A percentile compares a stretch with the other conserved stretches of the same genome.
Evolutionary conservation across 2,113 vertebrate genomes (phyloP).

Genomic region (Psittacus erithacus): DNA sequence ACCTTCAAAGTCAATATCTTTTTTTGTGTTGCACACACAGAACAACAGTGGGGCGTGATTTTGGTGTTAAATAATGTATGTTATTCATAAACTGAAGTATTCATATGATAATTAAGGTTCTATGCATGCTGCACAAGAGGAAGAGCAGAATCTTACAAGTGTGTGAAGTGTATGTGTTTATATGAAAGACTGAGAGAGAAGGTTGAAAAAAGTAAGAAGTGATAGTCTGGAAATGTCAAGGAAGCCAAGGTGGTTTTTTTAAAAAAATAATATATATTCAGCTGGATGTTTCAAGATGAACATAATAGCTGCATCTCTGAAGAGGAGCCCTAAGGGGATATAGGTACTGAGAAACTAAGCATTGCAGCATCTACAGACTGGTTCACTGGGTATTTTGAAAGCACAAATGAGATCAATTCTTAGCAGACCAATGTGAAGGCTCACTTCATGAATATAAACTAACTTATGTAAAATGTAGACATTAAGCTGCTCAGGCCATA

Average conservation of each 20-base stretch:
- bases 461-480: neutral
- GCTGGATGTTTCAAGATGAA: neutral
- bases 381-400: neutral
- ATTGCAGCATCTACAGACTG: neutral
- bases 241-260: neutral
- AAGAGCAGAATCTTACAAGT: neutral
- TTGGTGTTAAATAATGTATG: slow-evolving; percentile 57
- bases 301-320: neutral
- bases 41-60: slow-evolving; percentile 35
- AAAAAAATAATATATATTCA: neutral
- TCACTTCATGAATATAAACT: neutral
- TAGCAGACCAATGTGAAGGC: neutral
- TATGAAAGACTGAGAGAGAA: neutral
- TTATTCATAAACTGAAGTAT: slow-evolving; percentile 36
- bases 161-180: neutral
- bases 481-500: neutral
- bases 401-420: neutral
- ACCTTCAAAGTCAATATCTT: slow-evolving; percentile 46
- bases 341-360: neutral
- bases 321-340: neutral
- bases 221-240: neutral
- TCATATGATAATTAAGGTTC: slow-evolving; percentile 37
- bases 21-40: neutral
- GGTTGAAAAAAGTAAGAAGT: neutral
- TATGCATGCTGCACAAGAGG: neutral